Conservation (phyloP, 2,888 invertebrate species). For the Phalera bucephala region DNA sequence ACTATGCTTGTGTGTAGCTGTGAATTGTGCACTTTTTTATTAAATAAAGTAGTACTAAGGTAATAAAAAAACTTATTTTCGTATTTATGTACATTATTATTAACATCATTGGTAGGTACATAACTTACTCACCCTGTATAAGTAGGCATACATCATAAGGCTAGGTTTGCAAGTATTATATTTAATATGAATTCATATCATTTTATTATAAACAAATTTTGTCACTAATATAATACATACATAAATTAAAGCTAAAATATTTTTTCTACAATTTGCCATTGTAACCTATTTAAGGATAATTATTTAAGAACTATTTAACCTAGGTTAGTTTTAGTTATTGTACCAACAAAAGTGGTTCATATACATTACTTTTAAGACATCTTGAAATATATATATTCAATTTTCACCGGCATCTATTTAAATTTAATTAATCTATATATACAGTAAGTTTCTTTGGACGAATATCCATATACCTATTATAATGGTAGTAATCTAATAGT, state of each 20-base stretch:
- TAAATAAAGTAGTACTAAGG: too few species aligned
- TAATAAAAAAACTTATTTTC: conserved; percentile 27
- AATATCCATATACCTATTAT: too few species aligned
- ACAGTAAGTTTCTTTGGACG: too few species aligned
- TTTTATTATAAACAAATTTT: conserved; percentile 16
- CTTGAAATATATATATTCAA: too few species aligned
- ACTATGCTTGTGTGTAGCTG: too few species aligned
- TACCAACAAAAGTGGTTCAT: too few species aligned
- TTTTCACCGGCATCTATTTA: too few species aligned
- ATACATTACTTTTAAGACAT: too few species aligned
- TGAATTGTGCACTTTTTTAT: too few species aligned
- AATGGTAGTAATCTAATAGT: too few species aligned
- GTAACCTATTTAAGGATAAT: conserved; percentile 18
- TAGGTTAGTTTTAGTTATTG: conserved; percentile 8
- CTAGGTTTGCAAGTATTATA: conserved; percentile 3
- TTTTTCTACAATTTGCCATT: too few species aligned
- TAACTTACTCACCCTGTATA: conserved; percentile 33
- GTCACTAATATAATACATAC: not conserved
- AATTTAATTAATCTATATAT: too few species aligned
- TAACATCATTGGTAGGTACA: conserved; percentile 21
- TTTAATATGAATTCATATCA: conserved; percentile 31
- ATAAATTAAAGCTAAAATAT: conserved; percentile 6
- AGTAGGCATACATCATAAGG: conserved; percentile 24
- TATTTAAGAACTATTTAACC: conserved; percentile 11
- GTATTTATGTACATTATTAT: conserved; percentile 23